Base-by-base conservation (phyloP, 2,797 vertebrate genomes). In the Luscinia megarhynchos region DNA sequence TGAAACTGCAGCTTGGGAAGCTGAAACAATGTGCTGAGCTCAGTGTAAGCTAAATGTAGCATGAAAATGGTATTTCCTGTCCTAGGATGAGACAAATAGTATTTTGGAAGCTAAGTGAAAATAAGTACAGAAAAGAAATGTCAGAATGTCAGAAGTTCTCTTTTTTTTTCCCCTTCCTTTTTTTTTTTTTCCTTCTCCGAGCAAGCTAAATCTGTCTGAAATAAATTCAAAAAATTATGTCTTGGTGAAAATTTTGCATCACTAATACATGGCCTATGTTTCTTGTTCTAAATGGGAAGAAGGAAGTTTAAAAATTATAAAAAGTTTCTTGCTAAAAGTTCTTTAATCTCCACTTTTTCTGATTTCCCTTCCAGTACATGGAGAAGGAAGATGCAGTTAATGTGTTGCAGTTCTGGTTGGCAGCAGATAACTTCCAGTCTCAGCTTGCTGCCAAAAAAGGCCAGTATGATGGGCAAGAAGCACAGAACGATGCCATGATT, bases 401-500 rank as follows among this genome's bases (percentile, higher is more conserved):
- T 61, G 97, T 99, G 26, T 95, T 99, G 96, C 99, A 99, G 96
- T 99, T 99, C 97, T 99, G 99, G 99, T 95, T 99, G 97, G 99
- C 99, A 20, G 99, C 99, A 22, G 99, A 99, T 97, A 99, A 99
- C 98, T 99, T 99, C 97, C 99, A 99, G 97, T 99, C 99, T 96
- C 99, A 99, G 92, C 98, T 99, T 54, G 99, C 99, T 86, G 98
- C 99, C 94, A 99, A 99, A 93, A 99, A 99, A 95, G 99, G 99
- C 97, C 99, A 99, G 96, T 99, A 99, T 48, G 99, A 99, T 19
- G 99, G 99, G 62, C 99, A 99, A 97, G 99, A 99, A 97, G 99
- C 99, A 32, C 99, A 99, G 94, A 99, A 99, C 0, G 99, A 99
- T 38, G 99, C 99, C 97, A 99, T 99, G 99, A 99, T 99, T 97